These are phyloP conservation scores for Pterostichus madidus DNA, from an alignment of 2,888 invertebrate species.

Conservation along the genomic window DNA sequence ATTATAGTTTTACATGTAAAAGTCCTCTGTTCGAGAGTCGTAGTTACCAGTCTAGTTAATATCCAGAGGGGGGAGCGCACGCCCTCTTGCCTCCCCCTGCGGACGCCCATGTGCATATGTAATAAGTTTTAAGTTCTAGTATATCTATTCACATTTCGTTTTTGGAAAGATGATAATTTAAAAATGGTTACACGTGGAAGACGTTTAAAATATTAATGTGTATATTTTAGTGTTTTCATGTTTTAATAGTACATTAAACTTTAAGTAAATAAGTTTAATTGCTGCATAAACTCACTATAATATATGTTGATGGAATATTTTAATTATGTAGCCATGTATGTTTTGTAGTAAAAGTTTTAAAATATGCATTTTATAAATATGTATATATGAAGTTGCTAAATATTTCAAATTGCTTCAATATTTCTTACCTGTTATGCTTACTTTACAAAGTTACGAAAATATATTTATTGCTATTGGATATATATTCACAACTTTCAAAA, in stretches of 20 bases:
- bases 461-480: conserved; percentile 38
- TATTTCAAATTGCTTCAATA: conserved; percentile 12
- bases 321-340: conserved; percentile 38
- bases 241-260: conserved; percentile 40
- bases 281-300: conserved; percentile 43
- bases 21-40: too few species aligned
- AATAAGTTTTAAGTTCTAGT: too few species aligned
- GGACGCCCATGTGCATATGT: too few species aligned
- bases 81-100: too few species aligned
- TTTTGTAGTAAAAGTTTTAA: conserved; percentile 28
- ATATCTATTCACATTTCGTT: too few species aligned
- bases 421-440: conserved; percentile 5
- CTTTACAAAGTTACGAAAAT: not conserved
- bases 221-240: conserved; percentile 30
- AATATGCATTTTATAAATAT: conserved; percentile 49
- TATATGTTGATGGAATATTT: conserved; percentile 37
- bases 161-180: too few species aligned
- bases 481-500: conserved; percentile 35
- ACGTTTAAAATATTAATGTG: conserved; percentile 34
- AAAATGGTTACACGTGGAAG: conserved; percentile 1
- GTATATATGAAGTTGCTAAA: conserved; percentile 35
- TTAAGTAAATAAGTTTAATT: conserved; percentile 53
- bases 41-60: too few species aligned
- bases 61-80: too few species aligned
- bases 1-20: too few species aligned